Percentiles rank a stretch among this genome's conserved stretches.
Evolutionary conservation across 2,797 vertebrate species (phyloP).

Genomic region (Pangasius larnaudii): DNA sequence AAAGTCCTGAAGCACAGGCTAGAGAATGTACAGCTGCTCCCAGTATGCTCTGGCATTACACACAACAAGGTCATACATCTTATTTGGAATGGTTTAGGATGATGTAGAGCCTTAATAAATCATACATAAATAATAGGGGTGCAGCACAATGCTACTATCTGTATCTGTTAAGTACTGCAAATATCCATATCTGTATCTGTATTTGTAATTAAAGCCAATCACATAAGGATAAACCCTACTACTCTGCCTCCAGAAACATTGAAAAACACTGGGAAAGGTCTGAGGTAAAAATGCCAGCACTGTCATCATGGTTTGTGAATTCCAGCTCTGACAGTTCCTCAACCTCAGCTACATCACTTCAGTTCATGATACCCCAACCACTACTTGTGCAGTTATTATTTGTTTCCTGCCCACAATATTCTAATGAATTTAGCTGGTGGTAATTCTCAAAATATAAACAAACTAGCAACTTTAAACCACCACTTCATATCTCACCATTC

Average conservation of each 20-base stretch:
- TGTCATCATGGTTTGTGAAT: background rate
- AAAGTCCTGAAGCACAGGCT: slow-evolving; percentile 5
- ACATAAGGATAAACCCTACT: background rate
- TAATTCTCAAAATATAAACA: background rate
- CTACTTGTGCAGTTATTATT: background rate
- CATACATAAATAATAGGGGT: slow-evolving; percentile 13
- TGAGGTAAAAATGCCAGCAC: background rate
- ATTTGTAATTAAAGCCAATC: background rate
- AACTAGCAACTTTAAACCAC: background rate
- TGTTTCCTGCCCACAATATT: background rate
- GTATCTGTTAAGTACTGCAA: background rate
- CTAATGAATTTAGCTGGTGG: too few relatives aligned
- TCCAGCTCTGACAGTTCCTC: background rate
- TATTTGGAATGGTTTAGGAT: slow-evolving; percentile 13
- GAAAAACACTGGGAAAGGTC: background rate
- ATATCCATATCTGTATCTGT: slow-evolving; percentile 7
- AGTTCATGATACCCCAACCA: background rate
- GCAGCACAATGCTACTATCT: background rate
- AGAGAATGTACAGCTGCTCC: slow-evolving; percentile 20
- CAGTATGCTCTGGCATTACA: slow-evolving; percentile 3
- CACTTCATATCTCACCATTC: background rate
- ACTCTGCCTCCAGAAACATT: background rate
- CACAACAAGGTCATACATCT: slow-evolving; percentile 6
- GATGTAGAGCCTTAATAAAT: slow-evolving; percentile 6
- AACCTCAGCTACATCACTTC: background rate